A percentile compares a stretch with the other conserved stretches of the same genome.
Conservation (phyloP, 2,888 invertebrate genomes). For the Phania funesta region DNA sequence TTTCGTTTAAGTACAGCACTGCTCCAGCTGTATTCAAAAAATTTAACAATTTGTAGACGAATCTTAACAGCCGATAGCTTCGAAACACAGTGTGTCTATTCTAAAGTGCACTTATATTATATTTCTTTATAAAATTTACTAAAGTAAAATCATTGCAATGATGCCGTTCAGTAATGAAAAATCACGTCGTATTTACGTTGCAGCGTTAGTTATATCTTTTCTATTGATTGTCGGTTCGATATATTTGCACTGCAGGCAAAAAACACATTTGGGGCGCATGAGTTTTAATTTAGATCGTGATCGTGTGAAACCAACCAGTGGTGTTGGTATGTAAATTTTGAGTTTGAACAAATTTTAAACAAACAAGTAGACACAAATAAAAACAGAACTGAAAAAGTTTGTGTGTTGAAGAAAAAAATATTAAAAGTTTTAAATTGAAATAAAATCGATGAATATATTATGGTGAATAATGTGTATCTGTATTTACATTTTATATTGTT, state of each 20-base stretch:
- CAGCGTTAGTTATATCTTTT: constrained; percentile 70
- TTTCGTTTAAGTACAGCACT: neutral
- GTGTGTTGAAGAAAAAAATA: neutral
- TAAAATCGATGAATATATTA: constrained; percentile 15
- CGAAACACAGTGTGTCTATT: neutral
- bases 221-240: constrained; percentile 73
- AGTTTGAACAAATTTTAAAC: neutral
- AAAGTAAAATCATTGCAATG: neutral
- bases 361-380: constrained; percentile 9
- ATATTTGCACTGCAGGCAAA: constrained; percentile 73
- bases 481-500: neutral
- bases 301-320: constrained; percentile 67
- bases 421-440: neutral
- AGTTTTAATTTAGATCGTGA: constrained; percentile 59
- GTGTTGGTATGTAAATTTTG: constrained; percentile 63
- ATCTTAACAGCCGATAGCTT: constrained; percentile 7
- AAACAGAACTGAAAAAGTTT: neutral
- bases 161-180: constrained; percentile 53
- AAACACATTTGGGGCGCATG: constrained; percentile 72
- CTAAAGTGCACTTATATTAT: neutral
- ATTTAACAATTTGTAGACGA: constrained; percentile 14
- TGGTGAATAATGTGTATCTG: constrained; percentile 23
- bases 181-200: constrained; percentile 68
- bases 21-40: neutral
- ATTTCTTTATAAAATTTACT: neutral